Evolutionary conservation across 92 coral and sea anemone genomes (phyloP).

Genomic region (Bergia sp.): DNA sequence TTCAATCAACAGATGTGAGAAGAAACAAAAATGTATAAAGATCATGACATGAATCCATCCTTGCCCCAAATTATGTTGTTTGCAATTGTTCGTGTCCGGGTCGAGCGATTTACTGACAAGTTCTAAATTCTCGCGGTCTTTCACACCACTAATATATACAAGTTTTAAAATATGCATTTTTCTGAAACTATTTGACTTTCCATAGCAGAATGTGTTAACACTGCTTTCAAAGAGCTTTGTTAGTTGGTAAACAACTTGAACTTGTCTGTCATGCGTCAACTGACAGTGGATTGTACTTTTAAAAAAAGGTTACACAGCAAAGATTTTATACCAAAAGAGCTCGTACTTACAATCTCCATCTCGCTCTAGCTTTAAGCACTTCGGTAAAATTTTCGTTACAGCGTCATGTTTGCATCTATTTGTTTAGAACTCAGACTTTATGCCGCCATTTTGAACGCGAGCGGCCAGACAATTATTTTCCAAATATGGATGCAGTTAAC

Average conservation of each 20-base stretch:
- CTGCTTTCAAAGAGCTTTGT: background rate
- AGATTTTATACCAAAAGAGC: background rate
- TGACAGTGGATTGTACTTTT: background rate
- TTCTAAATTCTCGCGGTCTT: slow-evolving; percentile 5
- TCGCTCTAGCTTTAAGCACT: background rate
- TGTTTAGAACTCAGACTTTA: background rate
- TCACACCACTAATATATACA: background rate
- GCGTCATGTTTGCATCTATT: background rate
- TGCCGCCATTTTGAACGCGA: slow-evolving; percentile 30
- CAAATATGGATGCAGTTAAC: slow-evolving; percentile 39
- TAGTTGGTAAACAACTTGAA: background rate
- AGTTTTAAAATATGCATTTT: slow-evolving; percentile 27
- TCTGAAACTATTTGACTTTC: slow-evolving; percentile 27
- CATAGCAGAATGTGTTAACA: background rate
- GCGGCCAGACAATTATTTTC: background rate
- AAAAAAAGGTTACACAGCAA: background rate
- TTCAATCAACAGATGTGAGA: too few relatives aligned
- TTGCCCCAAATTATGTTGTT: background rate
- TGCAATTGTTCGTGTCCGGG: background rate
- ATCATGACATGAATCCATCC: too few relatives aligned
- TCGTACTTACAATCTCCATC: slow-evolving; percentile 37
- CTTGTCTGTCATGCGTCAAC: slow-evolving; percentile 6
- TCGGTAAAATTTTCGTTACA: background rate
- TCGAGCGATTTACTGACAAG: background rate
- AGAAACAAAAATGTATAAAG: too few relatives aligned